Base-by-base conservation (phyloP, 1,140 invertebrate species). In the Chlorops oryzae region DNA sequence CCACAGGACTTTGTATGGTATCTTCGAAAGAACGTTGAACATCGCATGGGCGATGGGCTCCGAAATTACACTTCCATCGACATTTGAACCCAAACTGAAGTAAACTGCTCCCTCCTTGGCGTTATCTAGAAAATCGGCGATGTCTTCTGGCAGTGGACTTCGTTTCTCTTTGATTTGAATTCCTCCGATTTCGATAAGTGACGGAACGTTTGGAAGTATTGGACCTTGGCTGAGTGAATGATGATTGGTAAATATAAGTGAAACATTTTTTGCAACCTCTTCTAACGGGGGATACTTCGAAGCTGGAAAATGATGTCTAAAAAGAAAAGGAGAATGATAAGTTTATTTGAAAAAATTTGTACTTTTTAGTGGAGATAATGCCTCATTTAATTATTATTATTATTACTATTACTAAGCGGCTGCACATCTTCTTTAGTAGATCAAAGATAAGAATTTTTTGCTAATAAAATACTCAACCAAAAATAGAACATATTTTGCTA, bases 51-150 rank as follows among this genome's bases (percentile, higher is more conserved):
- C 56, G 55, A 61, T 70, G 4, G 71, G 61, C 1, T 15, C 21
- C 0, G 73, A 59, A 3, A 80, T 56, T 5, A 63, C 47, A 1
- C 59, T 56, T 35, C 75, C 70, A 10, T 62, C 66, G 3, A 80
- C 60, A 25, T 73, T 76, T 3, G 76, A 74, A 2, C 82, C 82
- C 28, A 84, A 68, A 55, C 79, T 81, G 43, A 84, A 77, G 38
- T 79, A 75, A 21, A 84, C 75, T 3, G 78, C 71, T 3, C 79
- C 79, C 21, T 78, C 56, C 9, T 72, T 58, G 10, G 56, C 51
- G 5, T 60, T 56, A 28, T 76, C 73, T 9, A 81, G 47, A 49
- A 70, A 75, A 3, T 68, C 45, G 60, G 37, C 28, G 17, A 52
- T 43, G 17, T 48, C 40, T 12, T 47, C 17, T 38, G 49, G 54